Conservation (phyloP, 2,888 invertebrate species). For the Acanthosepion esculentum region DNA sequence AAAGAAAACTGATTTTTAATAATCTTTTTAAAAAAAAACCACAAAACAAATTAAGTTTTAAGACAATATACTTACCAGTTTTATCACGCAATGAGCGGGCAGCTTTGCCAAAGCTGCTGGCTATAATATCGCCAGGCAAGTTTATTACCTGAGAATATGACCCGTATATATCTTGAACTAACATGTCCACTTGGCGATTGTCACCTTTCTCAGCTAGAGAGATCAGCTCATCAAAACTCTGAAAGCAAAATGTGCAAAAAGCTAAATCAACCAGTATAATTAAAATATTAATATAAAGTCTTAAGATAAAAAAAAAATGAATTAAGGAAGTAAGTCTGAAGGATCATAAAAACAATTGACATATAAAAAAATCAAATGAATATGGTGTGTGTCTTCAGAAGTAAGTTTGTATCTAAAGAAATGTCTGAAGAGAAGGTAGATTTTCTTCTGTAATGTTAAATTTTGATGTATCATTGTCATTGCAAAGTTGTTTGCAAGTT, state of each 20-base stretch:
- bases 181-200: conserved; percentile 81
- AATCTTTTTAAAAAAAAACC: background rate
- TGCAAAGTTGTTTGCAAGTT: too few relatives aligned
- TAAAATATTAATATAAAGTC: background rate
- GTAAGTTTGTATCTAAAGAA: too few relatives aligned
- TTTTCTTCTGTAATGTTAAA: too few relatives aligned
- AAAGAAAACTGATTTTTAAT: background rate
- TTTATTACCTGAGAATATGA: conserved; percentile 79
- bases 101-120: conserved; percentile 83
- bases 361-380: too few relatives aligned
- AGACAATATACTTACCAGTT: conserved; percentile 33
- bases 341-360: too few relatives aligned
- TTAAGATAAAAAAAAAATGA: background rate
- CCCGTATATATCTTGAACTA: conserved; percentile 83
- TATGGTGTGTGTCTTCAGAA: too few relatives aligned
- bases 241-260: conserved; percentile 42
- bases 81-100: conserved; percentile 71
- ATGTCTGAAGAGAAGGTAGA: too few relatives aligned
- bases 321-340: too few relatives aligned
- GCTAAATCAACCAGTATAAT: background rate
- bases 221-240: conserved; percentile 82
- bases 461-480: too few relatives aligned
- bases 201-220: conserved; percentile 81
- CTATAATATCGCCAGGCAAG: conserved; percentile 81
- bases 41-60: background rate